Evolutionary conservation across 2,888 invertebrate genomes (phyloP).

Genomic region (Lacanobia oleracea): DNA sequence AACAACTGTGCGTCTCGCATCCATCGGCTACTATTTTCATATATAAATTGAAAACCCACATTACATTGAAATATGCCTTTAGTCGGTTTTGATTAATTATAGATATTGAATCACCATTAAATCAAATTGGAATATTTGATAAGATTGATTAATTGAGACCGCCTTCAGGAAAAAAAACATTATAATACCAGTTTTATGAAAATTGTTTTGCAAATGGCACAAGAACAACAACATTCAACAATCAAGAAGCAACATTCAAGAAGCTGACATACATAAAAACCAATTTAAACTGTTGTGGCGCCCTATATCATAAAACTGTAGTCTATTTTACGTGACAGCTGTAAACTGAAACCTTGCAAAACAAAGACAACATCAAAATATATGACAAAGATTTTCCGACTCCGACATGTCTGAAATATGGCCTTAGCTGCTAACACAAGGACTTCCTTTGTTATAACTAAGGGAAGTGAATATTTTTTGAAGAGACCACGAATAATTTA

Average conservation of each 20-base stretch:
- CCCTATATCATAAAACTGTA: slow-evolving; percentile 10
- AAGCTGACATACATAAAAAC: neutral
- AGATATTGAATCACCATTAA: neutral
- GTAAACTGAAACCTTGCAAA: slow-evolving; percentile 2
- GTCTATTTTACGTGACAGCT: slow-evolving; percentile 8
- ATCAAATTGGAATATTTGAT: neutral
- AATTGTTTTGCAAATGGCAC: neutral
- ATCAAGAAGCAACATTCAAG: too few relatives aligned
- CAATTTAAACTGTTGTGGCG: neutral
- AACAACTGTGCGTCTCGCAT: too few relatives aligned
- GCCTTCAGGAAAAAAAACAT: neutral
- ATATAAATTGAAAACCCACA: too few relatives aligned
- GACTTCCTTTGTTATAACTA: slow-evolving; percentile 29
- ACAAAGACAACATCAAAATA: slow-evolving; percentile 15
- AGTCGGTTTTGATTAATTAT: neutral
- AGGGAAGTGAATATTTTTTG: slow-evolving; percentile 49
- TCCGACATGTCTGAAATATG: slow-evolving; percentile 39
- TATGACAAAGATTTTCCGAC: slow-evolving; percentile 14
- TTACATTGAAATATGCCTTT: neutral
- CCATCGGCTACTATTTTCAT: too few relatives aligned
- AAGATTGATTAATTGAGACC: neutral
- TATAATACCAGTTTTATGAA: neutral
- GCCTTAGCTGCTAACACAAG: slow-evolving; percentile 22
- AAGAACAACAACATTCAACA: too few relatives aligned
- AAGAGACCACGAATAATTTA: slow-evolving; percentile 45